Evolutionary conservation across 2,113 vertebrate species (phyloP).

Genomic region (Potamarius usumacintae): DNA sequence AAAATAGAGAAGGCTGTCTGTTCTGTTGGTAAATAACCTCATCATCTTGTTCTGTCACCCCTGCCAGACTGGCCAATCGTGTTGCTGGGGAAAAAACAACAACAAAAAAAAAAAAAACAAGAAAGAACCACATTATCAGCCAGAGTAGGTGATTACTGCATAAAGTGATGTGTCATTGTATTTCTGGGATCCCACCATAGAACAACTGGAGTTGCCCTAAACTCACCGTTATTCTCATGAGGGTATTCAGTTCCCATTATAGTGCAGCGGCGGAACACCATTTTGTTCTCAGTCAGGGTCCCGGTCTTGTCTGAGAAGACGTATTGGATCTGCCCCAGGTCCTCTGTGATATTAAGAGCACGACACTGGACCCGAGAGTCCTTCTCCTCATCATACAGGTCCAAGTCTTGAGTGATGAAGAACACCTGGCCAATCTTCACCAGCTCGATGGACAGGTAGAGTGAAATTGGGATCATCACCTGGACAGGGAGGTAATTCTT

Average conservation of each 20-base stretch:
- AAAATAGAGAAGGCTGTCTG: conserved; percentile 45
- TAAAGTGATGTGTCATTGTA: background rate
- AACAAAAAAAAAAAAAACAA: background rate
- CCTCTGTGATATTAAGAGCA: conserved; percentile 93
- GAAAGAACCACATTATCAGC: background rate
- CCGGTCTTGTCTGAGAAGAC: conserved; percentile 98
- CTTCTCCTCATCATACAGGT: conserved; percentile 86
- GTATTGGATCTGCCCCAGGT: conserved; percentile 92
- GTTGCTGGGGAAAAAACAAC: conserved; percentile 58
- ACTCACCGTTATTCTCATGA: conserved; percentile 84
- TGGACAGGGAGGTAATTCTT: conserved; percentile 52
- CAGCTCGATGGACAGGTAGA: conserved; percentile 94
- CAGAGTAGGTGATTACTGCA: background rate
- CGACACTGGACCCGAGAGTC: conserved; percentile 85
- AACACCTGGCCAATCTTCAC: conserved; percentile 92
- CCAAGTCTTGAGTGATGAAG: conserved; percentile 89
- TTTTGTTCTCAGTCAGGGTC: conserved; percentile 96
- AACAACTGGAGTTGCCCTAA: background rate
- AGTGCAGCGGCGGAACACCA: conserved; percentile 92
- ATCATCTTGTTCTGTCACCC: conserved; percentile 57
- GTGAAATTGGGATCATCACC: conserved; percentile 92
- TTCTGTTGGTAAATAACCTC: conserved; percentile 63
- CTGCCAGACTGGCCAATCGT: conserved; percentile 63
- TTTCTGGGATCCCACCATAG: background rate
- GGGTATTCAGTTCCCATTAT: conserved; percentile 89